Conservation (phyloP, 2,113 vertebrate genomes). For the Atrichornis clamosus region DNA sequence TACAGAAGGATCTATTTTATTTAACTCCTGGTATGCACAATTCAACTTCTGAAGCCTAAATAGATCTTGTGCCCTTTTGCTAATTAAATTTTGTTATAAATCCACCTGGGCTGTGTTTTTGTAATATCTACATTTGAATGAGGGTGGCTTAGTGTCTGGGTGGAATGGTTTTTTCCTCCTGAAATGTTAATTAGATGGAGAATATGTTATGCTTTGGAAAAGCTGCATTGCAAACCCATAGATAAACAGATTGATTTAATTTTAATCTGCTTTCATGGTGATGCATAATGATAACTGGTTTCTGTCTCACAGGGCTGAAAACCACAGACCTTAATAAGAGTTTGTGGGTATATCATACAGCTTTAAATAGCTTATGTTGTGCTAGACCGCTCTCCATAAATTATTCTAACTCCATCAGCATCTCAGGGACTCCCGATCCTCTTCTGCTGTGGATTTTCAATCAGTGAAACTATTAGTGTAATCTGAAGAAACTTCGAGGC, state of each 20-base stretch:
- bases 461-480: conserved; percentile 49
- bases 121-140: conserved; percentile 52
- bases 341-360: conserved; percentile 69
- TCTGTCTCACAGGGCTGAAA: conserved; percentile 67
- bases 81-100: conserved; percentile 67
- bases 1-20: background rate
- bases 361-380: conserved; percentile 71
- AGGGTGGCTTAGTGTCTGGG: background rate
- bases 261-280: conserved; percentile 75
- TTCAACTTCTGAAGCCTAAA: background rate
- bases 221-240: conserved; percentile 57
- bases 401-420: conserved; percentile 47
- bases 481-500: background rate
- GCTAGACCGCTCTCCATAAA: conserved; percentile 62
- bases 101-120: conserved; percentile 38
- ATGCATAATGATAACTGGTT: conserved; percentile 71
- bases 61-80: conserved; percentile 26
- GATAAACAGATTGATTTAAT: conserved; percentile 80
- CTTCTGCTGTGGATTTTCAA: conserved; percentile 55
- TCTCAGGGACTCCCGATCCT: conserved; percentile 58
- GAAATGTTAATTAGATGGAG: conserved; percentile 72
- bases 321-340: conserved; percentile 68
- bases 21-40: background rate
- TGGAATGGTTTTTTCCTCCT: conserved; percentile 49
- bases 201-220: conserved; percentile 47